Conservation (phyloP, 2,113 vertebrate species). For the Oceanites oceanicus region DNA sequence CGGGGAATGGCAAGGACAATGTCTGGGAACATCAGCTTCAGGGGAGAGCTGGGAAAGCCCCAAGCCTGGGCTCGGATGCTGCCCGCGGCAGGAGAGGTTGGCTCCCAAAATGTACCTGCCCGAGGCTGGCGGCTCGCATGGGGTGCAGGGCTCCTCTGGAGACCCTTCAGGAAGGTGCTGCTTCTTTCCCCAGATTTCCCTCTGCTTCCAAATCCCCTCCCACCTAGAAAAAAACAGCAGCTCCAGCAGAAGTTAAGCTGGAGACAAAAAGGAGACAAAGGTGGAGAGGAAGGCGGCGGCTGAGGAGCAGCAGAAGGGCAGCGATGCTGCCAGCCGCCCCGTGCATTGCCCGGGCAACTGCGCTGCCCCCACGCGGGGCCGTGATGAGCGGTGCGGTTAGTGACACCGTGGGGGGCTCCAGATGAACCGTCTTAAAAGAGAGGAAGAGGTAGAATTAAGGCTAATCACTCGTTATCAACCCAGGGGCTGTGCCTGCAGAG, state of each 20-base stretch:
- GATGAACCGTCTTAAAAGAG: neutral
- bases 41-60: neutral
- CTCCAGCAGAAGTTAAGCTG: neutral
- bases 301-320: neutral
- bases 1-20: neutral
- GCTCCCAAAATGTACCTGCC: neutral
- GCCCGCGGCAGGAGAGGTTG: fast-evolving
- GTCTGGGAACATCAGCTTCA: fast-evolving
- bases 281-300: neutral
- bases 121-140: neutral
- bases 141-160: neutral
- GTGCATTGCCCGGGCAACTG: fast-evolving
- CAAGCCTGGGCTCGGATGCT: neutral
- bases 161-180: neutral
- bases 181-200: neutral
- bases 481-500: neutral
- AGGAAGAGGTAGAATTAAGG: slow-evolving; percentile 12
- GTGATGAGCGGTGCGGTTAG: neutral
- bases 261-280: neutral
- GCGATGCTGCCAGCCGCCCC: neutral
- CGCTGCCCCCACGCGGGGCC: fast-evolving
- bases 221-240: neutral
- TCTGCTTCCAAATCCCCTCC: neutral
- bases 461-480: slow-evolving; percentile 9
- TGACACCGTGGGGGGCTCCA: neutral